These are phyloP conservation scores for Troides aeacus DNA, from an alignment of 2,888 invertebrate species.

Conservation along the genomic window DNA sequence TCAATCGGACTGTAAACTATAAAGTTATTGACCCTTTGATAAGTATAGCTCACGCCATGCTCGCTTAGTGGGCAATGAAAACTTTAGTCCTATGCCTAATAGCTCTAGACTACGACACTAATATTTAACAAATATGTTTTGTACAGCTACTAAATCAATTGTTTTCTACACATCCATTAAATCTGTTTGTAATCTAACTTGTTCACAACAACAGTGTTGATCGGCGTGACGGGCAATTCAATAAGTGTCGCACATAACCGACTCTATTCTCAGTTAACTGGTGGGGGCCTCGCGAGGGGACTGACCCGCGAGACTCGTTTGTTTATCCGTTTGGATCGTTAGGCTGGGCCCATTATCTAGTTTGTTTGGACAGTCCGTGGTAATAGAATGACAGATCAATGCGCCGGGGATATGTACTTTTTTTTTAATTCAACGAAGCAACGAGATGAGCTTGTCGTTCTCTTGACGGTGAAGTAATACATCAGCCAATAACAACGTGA, in stretches of 20 bases:
- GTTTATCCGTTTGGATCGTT: slow-evolving; percentile 17
- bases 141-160: not conserved
- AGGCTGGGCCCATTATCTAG: slow-evolving; percentile 2
- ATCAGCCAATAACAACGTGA: not conserved
- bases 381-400: slow-evolving; percentile 12
- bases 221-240: slow-evolving; percentile 24
- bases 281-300: slow-evolving; percentile 18
- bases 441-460: not conserved
- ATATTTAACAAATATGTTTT: not conserved
- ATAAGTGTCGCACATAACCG: slow-evolving; percentile 22
- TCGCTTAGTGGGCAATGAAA: no score
- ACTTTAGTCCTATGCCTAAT: no score
- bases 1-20: no score
- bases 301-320: slow-evolving; percentile 15
- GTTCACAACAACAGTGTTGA: slow-evolving; percentile 2
- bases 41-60: no score
- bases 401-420: not conserved
- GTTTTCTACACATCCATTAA: not conserved
- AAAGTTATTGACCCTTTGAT: no score
- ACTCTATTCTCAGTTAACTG: slow-evolving; percentile 20
- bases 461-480: not conserved
- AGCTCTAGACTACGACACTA: no score
- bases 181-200: not conserved
- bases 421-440: no score
- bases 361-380: slow-evolving; percentile 17